Evolutionary conservation across 2,888 invertebrate genomes (phyloP).

Genomic region (Agrochola macilenta): DNA sequence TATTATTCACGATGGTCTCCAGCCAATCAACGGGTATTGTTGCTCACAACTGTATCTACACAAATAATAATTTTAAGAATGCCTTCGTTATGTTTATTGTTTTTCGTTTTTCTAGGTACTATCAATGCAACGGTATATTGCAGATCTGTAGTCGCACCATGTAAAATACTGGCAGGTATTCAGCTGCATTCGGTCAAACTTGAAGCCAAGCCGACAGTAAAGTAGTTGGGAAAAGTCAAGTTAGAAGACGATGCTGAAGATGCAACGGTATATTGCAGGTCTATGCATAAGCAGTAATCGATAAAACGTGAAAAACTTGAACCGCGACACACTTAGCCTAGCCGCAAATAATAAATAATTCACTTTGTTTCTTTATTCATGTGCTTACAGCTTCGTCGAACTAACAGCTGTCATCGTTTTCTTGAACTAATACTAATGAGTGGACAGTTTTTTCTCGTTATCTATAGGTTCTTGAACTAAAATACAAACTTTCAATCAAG

Average conservation of each 20-base stretch:
- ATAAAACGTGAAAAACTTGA: background rate
- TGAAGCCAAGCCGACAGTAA: background rate
- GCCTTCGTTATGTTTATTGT: background rate
- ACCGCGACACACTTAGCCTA: background rate
- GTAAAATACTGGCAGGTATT: background rate
- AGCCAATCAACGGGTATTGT: conserved; percentile 39
- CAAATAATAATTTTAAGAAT: background rate
- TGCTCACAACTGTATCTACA: background rate
- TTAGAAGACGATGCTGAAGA: background rate
- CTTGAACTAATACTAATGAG: conserved; percentile 15
- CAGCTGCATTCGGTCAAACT: background rate
- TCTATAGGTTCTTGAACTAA: conserved; percentile 10
- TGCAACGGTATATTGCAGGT: background rate
- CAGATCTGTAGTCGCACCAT: background rate
- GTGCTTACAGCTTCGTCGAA: conserved; percentile 5
- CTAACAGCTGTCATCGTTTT: conserved; percentile 34
- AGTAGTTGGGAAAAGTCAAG: background rate
- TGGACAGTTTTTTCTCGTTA: background rate
- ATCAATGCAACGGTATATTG: background rate
- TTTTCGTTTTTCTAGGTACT: background rate
- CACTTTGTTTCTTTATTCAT: background rate
- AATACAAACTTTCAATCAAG: background rate
- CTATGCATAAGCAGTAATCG: too few species aligned
- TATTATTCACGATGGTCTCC: conserved; percentile 37
- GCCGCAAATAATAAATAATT: conserved; percentile 27